These are phyloP conservation scores for Polypterus bichir DNA, from an alignment of 2,113 vertebrate species.

Conservation along the genomic window DNA sequence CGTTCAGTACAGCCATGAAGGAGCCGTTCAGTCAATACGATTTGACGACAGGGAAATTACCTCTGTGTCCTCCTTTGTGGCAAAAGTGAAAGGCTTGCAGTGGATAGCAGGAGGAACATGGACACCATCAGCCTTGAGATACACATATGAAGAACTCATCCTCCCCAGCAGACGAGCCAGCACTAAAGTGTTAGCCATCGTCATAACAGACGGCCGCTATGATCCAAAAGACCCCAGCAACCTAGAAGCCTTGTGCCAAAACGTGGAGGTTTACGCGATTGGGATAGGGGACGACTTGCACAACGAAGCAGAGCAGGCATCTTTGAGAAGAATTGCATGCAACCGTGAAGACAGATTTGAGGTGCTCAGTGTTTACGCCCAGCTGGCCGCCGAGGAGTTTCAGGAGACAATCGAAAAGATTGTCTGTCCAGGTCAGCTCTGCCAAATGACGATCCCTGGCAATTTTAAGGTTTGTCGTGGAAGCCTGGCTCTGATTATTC, in stretches of 20 bases:
- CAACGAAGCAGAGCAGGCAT: slow-evolving; percentile 14
- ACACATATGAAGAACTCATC: slow-evolving; percentile 23
- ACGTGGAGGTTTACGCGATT: slow-evolving; percentile 23
- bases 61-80: slow-evolving; percentile 19
- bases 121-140: slow-evolving; percentile 25
- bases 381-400: slow-evolving; percentile 25
- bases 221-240: slow-evolving; percentile 25
- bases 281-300: slow-evolving; percentile 24
- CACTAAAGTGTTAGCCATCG: slow-evolving; percentile 20
- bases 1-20: slow-evolving; percentile 27
- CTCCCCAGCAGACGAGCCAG: slow-evolving; percentile 11
- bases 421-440: slow-evolving; percentile 22
- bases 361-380: slow-evolving; percentile 22
- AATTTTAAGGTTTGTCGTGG: too few relatives aligned
- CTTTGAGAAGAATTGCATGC: slow-evolving; percentile 22
- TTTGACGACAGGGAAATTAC: slow-evolving; percentile 20
- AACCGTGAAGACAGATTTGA: slow-evolving; percentile 15
- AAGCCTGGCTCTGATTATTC: too few relatives aligned
- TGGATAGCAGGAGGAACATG: slow-evolving; percentile 28
- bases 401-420: slow-evolving; percentile 16
- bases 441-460: too few relatives aligned
- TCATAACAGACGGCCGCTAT: slow-evolving; percentile 28
- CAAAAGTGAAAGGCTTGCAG: slow-evolving; percentile 24
- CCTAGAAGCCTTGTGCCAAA: slow-evolving; percentile 17
- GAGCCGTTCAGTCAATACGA: slow-evolving; percentile 20